Evolutionary conservation across 2,113 vertebrate genomes (phyloP).

Genomic region (Phocoena sinus): DNA sequence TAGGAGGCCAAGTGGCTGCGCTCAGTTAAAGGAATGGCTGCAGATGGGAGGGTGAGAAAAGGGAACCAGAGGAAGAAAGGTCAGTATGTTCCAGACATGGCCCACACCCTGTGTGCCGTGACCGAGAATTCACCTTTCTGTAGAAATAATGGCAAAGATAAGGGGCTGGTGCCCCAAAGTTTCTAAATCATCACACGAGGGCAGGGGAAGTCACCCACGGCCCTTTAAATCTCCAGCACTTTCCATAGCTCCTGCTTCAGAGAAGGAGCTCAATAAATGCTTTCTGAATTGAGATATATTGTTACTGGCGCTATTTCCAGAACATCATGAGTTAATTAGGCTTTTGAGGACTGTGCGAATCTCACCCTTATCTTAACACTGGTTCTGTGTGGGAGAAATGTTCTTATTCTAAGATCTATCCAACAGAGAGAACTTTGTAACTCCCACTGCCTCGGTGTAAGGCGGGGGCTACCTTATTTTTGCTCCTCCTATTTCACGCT

Average conservation of each 20-base stretch:
- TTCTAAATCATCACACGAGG: background rate
- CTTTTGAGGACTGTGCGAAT: background rate
- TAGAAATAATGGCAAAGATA: background rate
- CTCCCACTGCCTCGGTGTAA: background rate
- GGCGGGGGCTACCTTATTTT: background rate
- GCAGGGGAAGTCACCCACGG: background rate
- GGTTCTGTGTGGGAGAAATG: conserved; percentile 3
- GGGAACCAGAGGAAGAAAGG: background rate
- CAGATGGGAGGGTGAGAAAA: background rate
- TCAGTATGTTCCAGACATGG: background rate
- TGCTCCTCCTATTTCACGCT: background rate
- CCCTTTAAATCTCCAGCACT: background rate
- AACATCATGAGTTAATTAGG: background rate
- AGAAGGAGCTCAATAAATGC: background rate
- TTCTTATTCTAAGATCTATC: conserved; percentile 1
- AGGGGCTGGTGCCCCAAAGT: background rate
- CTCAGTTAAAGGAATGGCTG: background rate
- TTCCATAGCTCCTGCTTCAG: background rate
- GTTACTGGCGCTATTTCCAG: background rate
- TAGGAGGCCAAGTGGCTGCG: background rate
- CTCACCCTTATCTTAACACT: conserved; percentile 29
- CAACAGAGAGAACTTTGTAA: conserved; percentile 37
- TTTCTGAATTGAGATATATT: background rate
- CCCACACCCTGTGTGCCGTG: background rate
- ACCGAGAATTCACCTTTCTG: background rate